Conservation (phyloP, 2,113 vertebrate species). For the Corythornis cristatus region DNA sequence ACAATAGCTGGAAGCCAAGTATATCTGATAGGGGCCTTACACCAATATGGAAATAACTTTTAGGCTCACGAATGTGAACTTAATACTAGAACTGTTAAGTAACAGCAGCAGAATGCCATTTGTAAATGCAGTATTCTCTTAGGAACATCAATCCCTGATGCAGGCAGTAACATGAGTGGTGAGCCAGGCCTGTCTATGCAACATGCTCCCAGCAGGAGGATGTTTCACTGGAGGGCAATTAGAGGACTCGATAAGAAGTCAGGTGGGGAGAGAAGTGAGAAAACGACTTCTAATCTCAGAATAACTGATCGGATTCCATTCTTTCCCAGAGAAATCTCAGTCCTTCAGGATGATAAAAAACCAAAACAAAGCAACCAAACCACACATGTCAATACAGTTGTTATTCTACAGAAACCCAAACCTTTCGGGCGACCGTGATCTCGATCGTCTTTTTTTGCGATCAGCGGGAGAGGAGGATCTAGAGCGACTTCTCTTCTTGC, state of each 20-base stretch:
- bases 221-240: neutral
- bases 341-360: neutral
- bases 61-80: neutral
- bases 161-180: neutral
- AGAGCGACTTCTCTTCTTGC: conserved; percentile 94
- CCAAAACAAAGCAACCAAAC: neutral
- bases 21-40: conserved; percentile 19
- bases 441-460: conserved; percentile 96
- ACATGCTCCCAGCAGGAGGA: neutral
- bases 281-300: neutral
- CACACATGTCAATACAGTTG: conserved; percentile 79
- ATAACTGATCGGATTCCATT: neutral
- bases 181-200: neutral
- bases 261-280: neutral
- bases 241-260: neutral
- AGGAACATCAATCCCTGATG: neutral
- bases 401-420: conserved; percentile 99
- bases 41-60: neutral
- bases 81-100: neutral
- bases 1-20: conserved; percentile 49
- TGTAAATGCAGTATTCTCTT: neutral
- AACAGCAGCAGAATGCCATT: neutral
- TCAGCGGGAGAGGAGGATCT: conserved; percentile 94
- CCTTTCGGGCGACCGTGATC: conserved; percentile 99
- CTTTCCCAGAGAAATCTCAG: conserved; percentile 28